Evolutionary conservation across 2,888 invertebrate genomes (phyloP).

Genomic region (Nomada ferruginata): DNA sequence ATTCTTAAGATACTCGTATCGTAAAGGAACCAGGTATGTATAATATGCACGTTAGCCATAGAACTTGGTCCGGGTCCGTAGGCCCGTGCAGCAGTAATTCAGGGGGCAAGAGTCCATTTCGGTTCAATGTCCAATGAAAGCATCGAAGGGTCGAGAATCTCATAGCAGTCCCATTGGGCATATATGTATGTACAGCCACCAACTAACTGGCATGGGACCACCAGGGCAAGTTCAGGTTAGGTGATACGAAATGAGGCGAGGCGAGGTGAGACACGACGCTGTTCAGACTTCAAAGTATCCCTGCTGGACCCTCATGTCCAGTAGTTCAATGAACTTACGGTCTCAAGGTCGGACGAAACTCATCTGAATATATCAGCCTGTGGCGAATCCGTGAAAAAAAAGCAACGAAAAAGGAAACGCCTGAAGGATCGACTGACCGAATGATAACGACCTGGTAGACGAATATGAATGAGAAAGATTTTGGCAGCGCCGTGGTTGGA

Average conservation of each 20-base stretch:
- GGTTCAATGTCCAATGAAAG: slow-evolving; percentile 31
- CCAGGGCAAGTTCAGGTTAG: slow-evolving; percentile 50
- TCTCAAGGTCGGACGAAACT: slow-evolving; percentile 77
- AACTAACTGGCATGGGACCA: slow-evolving; percentile 50
- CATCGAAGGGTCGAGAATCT: slow-evolving; percentile 36
- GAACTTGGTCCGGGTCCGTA: not conserved
- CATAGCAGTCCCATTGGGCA: slow-evolving; percentile 15
- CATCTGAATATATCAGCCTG: slow-evolving; percentile 76
- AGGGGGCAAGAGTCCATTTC: not conserved
- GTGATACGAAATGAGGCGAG: slow-evolving; percentile 45
- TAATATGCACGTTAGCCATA: too few relatives aligned
- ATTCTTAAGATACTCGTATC: too few relatives aligned
- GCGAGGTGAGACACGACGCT: slow-evolving; percentile 44
- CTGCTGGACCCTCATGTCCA: slow-evolving; percentile 55
- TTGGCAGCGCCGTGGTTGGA: not conserved
- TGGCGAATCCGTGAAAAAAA: slow-evolving; percentile 69
- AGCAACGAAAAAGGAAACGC: not conserved
- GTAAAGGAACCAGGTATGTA: not conserved
- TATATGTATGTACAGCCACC: slow-evolving; percentile 17
- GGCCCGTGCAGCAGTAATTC: not conserved
- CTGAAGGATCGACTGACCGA: not conserved
- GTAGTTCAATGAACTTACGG: slow-evolving; percentile 80
- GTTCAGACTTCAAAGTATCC: slow-evolving; percentile 48
- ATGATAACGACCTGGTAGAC: slow-evolving; percentile 33
- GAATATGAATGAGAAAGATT: slow-evolving; percentile 22